Base-by-base conservation (phyloP, 2,888 invertebrate species). In the Epinotia bilunana region DNA sequence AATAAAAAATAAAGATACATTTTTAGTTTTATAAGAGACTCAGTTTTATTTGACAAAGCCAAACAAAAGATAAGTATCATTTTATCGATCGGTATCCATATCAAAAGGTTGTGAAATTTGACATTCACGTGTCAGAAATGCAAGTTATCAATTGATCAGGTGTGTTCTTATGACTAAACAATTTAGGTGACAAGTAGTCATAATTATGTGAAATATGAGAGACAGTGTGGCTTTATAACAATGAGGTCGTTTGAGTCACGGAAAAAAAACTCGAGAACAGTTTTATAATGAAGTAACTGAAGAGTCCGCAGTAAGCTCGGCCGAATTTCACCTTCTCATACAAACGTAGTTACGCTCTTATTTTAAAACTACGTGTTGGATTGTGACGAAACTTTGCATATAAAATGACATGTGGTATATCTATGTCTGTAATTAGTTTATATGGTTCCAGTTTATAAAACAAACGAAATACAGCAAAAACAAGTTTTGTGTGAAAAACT, bases 31-130 rank as follows among this genome's bases (percentile, higher is more conserved):
- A 7, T 53, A 53, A 16, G 13, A 16, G 53, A 1, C 2, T 28
- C 28, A 28, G 7, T 39, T n/a, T 33, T 11, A 39, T 20, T 43
- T 49, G n/a, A 6, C 5, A 57, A 39, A 18, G 12, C 39, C 55
- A 57, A 68, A 68, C 39, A 57, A 57, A 39, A 68, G 65, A 57
- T 72, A 70, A 18, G 20, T 63, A 53, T 62, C 12, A 61, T 58
- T 28, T 12, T 53, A 73, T 73, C 65, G 16, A 39, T 73, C 65
- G 16, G 23, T 60, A 53, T 39, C 12, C 62, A 58, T 58, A 58
- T 23, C 58, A 16, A 69, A 46, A n/a, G n/a, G 60, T 68, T 73
- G 68, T 46, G 73, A 74, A 74, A 74, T 69, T 69, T 74, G 49
- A 46, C 73, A 69, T 57, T 62, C 46, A 20, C 33, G 6, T 67